Base-by-base conservation (phyloP, 2,113 vertebrate species). In the Oncorhynchus mykiss region DNA sequence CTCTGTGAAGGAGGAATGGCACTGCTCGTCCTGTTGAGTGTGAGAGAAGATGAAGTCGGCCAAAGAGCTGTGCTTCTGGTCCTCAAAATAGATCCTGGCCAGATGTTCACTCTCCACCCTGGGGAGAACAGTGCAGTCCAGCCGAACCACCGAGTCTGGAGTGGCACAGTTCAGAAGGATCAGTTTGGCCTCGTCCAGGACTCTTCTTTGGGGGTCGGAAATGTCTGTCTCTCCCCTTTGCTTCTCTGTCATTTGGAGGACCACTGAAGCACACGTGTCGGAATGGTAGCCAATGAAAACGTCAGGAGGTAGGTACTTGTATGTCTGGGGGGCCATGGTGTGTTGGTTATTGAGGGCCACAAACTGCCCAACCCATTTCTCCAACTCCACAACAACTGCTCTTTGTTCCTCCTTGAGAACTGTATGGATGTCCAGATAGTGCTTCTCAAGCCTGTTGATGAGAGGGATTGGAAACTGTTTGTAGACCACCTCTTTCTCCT, bases 391-490 rank as follows among this genome's bases (percentile, higher is more conserved):
- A 59, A 95, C 97, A 0, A 91, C 66, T 14, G 27, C 80, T 70
- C 88, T 94, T 78, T 98, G 95, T 4, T 91, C 88, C 3, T 9
- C 49, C 76, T 92, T 92, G 72, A 99, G 90, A 24, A 98, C 89
- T 0, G 95, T 97, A 74, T 90, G 88, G 71, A 97, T 93, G 84
- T 99, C 98, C 85, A 99, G 85, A 82, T 95, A 98, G 90, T 99
- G 97, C 83, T 99, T 99, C 79, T 99, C 98, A 78, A 99, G 92
- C n/a, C 98, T 93, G 92, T 99, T 99, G 85, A 99, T 96, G 34
- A 99, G 92, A 0, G 98, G 98, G 75, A 98, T 95, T 51, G 98
- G 97, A 57, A 99, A 99, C 65, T 95, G 94, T 68, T 89, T 91
- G 78, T 97, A 97, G 5, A 99, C 98, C 9, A 97, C 93, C 0